Base-by-base conservation (phyloP, 2,888 invertebrate genomes). In the Plusia festucae region DNA sequence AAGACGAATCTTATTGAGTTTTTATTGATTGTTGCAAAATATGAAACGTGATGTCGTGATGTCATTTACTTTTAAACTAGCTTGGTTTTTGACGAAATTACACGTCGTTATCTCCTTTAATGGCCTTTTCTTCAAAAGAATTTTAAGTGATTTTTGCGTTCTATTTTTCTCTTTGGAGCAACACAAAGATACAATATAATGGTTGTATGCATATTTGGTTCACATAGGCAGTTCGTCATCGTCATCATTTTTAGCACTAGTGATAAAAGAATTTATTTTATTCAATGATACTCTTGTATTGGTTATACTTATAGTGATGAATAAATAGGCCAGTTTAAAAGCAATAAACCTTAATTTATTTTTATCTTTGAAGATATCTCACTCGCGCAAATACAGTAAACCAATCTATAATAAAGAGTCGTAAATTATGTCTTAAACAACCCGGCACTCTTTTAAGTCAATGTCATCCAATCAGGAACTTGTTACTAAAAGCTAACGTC, bases 11-110 rank as follows among this genome's bases (percentile, higher is more conserved):
- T 34, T 65, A 60, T 74, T 66, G 56, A 53, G 52, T 60, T 64
- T 75, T 76, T 78, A 80, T 79, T 68, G 75, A 79, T 81, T 72
- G 55, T 70, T 76, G 71, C 62, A 60, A 71, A 63, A 71, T 34
- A 18, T 18, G 9, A 51, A 51, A 53, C 24, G 51, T 22, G 46
- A n/a, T 49, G 49, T 24, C 46, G 40, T 64, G 60, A 60, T 55
- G 53, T 60, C 27, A 64, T 58, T 68, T 40, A 18, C 60, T 60
- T 22, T 40, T 53, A 3, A 51, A 49, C 51, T 9, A 22, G 56
- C 46, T 56, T 53, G 22, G n/a, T 20, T 60, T 46, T 27, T 54
- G 34, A 8, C 24, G 63, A 63, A 63, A 57, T 49, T 30, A 40
- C 18, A n/a, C 32, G 53, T 58, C 18, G 6, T 53, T 34, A 56